Evolutionary conservation across 2,888 invertebrate species (phyloP), one percentile per base, ranked within the genome.

Genomic region (Rotaria sp.): DNA sequence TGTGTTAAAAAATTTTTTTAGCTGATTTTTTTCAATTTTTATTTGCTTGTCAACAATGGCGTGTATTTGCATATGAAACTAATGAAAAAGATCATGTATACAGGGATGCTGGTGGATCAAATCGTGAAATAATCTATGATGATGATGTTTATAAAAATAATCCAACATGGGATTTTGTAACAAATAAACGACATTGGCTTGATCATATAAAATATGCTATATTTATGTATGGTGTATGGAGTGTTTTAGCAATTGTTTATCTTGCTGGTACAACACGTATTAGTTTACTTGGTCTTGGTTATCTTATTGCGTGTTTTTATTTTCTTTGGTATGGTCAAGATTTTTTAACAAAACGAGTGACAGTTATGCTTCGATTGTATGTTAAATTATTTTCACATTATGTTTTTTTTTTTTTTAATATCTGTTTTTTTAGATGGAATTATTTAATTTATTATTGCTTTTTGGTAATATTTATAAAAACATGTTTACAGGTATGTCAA

Each of bases 271-370:
- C 52, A 52, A 52, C 52, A 52, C 52, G 52, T 2, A 95, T 96
- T 41, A 97, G 96, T 90, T 92, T 98, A 55, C 96, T 98, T 92
- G 96, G 97, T 0, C 93, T 98, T 91, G 97, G 98, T 48, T 99
- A 99, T 91, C 93, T 99, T 35, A 94, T 97, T 86, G 96, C 96
- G 7, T 96, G 97, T 0, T 98, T 99, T 91, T 93, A 96, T 88
- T 97, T 99, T 92, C 93, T 99, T 59, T 99, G 99, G 99, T 96
- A 96, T 92, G 99, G 99, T 57, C 96, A 96, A 74, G 97, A 98
- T 90, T 95, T 98, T 90, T 97, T 97, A 90, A 93, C 97, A 85
- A 93, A 95, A 88, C 96, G 35, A 90, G 94, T 94, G 95, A 95
- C 91, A 93, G 10, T 67, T 21, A 67, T 67, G 67, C 5, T 67